Evolutionary conservation across 2,797 vertebrate species (phyloP).

Genomic region (Benthosema pterotum): DNA sequence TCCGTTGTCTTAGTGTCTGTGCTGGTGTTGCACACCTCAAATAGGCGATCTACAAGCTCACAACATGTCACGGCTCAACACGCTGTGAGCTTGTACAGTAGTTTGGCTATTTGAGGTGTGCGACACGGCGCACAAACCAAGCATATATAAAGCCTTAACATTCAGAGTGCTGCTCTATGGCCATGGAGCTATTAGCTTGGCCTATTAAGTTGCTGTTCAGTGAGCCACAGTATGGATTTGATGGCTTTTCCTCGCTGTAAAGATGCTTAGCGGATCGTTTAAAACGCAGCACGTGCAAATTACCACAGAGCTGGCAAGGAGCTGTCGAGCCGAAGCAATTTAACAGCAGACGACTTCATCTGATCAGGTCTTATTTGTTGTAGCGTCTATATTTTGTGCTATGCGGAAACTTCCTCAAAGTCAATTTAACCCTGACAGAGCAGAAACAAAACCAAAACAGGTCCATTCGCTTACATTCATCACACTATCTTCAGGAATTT

Average conservation of each 20-base stretch:
- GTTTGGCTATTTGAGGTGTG: too few relatives aligned
- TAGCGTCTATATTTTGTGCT: conserved; percentile 19
- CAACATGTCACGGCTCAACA: too few relatives aligned
- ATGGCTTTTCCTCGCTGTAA: conserved; percentile 27
- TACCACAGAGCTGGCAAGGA: conserved; percentile 47
- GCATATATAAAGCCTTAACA: conserved; percentile 28
- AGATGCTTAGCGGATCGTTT: conserved; percentile 65
- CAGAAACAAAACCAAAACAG: too few relatives aligned
- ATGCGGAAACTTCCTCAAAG: background rate
- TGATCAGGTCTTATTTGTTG: conserved; percentile 8
- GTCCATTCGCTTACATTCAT: too few relatives aligned
- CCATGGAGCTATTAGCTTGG: conserved; percentile 57
- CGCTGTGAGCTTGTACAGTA: too few relatives aligned
- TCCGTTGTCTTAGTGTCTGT: too few relatives aligned
- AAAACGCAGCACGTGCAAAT: conserved; percentile 70
- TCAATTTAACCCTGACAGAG: too few relatives aligned
- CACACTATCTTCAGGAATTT: too few relatives aligned
- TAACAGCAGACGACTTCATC: conserved; percentile 49
- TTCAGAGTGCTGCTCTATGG: conserved; percentile 32
- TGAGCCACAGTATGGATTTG: conserved; percentile 65
- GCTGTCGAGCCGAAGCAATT: conserved; percentile 32
- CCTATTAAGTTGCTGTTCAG: conserved; percentile 64
- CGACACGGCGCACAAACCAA: too few relatives aligned
- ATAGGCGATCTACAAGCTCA: too few relatives aligned
- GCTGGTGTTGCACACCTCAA: too few relatives aligned